Conservation (phyloP, 2,113 vertebrate species). For the Colossoma macropomum region DNA sequence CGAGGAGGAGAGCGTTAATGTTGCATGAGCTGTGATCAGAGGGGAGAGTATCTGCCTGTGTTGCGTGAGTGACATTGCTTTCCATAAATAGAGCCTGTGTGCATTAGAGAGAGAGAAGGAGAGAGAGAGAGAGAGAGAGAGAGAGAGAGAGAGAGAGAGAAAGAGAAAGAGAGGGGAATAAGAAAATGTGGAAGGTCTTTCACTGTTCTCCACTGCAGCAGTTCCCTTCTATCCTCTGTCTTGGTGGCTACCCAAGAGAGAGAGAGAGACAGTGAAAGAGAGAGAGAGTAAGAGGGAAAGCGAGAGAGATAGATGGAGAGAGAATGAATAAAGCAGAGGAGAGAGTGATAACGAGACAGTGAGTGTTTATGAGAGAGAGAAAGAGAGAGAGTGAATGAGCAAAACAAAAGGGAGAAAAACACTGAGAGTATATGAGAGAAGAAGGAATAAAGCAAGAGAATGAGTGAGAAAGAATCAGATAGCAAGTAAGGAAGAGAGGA, state of each 20-base stretch:
- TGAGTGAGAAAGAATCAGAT: too few relatives aligned
- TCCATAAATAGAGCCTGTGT: conserved; percentile 77
- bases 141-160: conserved; percentile 27
- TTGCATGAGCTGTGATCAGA: conserved; percentile 74
- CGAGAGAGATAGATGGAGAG: not conserved
- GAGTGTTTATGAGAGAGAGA: not conserved
- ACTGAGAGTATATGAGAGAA: too few relatives aligned
- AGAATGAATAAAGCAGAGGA: too few relatives aligned
- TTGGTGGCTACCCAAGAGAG: conserved; percentile 34
- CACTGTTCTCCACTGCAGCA: conserved; percentile 53
- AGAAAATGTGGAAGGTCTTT: conserved; percentile 32
- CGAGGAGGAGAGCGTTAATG: conserved; percentile 73
- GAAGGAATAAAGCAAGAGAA: too few relatives aligned
- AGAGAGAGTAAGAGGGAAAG: conserved; percentile 7
- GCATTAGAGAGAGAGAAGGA: conserved; percentile 46
- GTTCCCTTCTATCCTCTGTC: conserved; percentile 30
- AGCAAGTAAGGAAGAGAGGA: too few relatives aligned
- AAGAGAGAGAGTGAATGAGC: too few relatives aligned
- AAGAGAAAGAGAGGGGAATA: conserved; percentile 36
- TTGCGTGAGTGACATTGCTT: conserved; percentile 79
- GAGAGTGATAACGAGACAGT: not conserved
- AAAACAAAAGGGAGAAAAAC: too few relatives aligned
- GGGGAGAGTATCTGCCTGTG: conserved; percentile 74
- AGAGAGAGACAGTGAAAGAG: conserved; percentile 46
- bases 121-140: conserved; percentile 51